phyloP scores from a whole-genome alignment of 2,888 invertebrate species.

The Euproctis similis region DNA sequence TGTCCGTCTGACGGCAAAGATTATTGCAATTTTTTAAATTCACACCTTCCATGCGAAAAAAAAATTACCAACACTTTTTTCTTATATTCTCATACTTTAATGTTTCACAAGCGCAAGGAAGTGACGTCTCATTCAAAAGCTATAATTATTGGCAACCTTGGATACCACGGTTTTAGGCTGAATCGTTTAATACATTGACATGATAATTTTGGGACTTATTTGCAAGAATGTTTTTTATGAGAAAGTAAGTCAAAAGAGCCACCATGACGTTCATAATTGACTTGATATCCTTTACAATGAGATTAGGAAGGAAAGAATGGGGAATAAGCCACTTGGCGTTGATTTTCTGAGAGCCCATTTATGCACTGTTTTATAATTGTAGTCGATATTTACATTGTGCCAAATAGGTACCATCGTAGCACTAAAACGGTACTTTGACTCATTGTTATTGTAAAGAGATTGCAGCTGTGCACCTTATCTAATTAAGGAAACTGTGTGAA shows the following conservation, averaged over 20 bases:
- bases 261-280: too few relatives aligned
- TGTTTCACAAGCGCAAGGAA: constrained; percentile 71
- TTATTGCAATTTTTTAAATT: constrained; percentile 77
- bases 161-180: too few relatives aligned
- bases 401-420: constrained; percentile 22
- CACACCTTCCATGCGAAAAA: constrained; percentile 71
- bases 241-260: too few relatives aligned
- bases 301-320: too few relatives aligned
- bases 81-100: constrained; percentile 69
- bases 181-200: too few relatives aligned
- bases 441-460: constrained; percentile 19
- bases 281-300: too few relatives aligned
- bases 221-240: constrained; percentile 42
- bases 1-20: constrained; percentile 57
- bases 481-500: background rate
- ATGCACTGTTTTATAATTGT: too few relatives aligned
- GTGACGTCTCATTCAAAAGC: constrained; percentile 75
- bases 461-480: constrained; percentile 20
- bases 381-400: constrained; percentile 27
- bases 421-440: constrained; percentile 23
- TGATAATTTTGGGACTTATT: constrained; percentile 60
- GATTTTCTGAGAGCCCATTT: too few relatives aligned
- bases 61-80: too few relatives aligned
- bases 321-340: too few relatives aligned
- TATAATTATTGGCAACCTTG: constrained; percentile 72